These are phyloP conservation scores for Lates calcarifer DNA, from an alignment of 2,113 vertebrate species.

Conservation along the genomic window DNA sequence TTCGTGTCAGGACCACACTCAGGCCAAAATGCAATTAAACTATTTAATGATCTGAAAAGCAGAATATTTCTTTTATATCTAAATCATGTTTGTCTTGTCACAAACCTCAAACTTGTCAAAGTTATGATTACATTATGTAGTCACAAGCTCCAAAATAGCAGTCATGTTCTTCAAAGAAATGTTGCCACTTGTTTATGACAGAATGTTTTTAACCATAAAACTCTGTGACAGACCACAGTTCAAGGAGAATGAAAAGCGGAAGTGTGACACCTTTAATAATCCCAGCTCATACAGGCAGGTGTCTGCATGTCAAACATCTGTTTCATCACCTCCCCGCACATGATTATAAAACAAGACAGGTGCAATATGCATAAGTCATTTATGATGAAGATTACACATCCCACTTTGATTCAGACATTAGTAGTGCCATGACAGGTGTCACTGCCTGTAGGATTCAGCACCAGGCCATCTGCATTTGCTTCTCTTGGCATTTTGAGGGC, in stretches of 20 bases:
- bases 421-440: slow-evolving; percentile 53
- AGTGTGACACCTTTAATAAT: slow-evolving; percentile 33
- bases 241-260: slow-evolving; percentile 23
- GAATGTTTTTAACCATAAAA: not conserved
- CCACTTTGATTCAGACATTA: slow-evolving; percentile 52
- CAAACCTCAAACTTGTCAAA: not conserved
- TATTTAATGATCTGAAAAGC: not conserved
- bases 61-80: not conserved
- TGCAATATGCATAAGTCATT: slow-evolving; percentile 61
- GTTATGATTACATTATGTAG: not conserved
- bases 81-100: not conserved
- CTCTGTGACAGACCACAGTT: not conserved
- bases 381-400: slow-evolving; percentile 44
- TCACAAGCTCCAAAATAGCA: not conserved
- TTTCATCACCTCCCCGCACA: slow-evolving; percentile 17
- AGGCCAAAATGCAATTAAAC: not conserved
- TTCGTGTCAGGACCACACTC: not conserved
- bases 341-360: slow-evolving; percentile 57
- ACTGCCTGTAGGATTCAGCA: slow-evolving; percentile 24
- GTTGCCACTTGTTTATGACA: not conserved
- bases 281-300: slow-evolving; percentile 48
- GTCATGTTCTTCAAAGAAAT: not conserved
- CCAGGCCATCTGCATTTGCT: slow-evolving; percentile 44
- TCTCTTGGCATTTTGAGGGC: slow-evolving; percentile 47
- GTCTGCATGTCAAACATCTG: slow-evolving; percentile 53